Base-by-base conservation (phyloP, 2,113 vertebrate species). In the Heterotilapia buettikoferi region DNA sequence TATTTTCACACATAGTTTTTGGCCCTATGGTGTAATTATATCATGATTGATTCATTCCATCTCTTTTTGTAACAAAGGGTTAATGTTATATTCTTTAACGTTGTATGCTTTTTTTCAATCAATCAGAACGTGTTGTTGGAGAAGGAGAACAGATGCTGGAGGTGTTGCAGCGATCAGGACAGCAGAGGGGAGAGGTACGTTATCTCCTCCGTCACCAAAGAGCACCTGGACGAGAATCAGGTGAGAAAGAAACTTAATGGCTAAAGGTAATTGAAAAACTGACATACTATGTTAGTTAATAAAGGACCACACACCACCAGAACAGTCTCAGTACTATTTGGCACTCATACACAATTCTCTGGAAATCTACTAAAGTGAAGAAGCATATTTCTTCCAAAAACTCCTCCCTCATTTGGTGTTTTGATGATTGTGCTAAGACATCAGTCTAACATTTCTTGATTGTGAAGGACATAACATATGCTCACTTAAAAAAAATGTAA, bases 111-210 rank as follows among this genome's bases (percentile, higher is more conserved):
- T 33, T 38, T 78, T 88, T 52, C 2, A 6, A 76, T 86, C 33
- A 13, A 21, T 36, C 92, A 99, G 98, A 99, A 3, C 97, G 97
- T 1, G 95, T 97, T 2, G 59, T 99, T 36, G 97, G 96, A 0
- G 97, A 98, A 1, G 96, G 93, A 0, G 98, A 99, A 68, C 97
- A 95, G 50, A 98, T 99, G 96, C 89, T 97, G 80, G 98, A 98
- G 76, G 76, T 98, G 73, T 86, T 99, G 92, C 98, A 98, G 82
- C 95, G 95, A 26, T 97, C 97, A 93, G 98, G 98, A 12, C 95
- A 96, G 85, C 97, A 98, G 93, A 97, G 96, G 84, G 95, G 81
- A 2, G 98, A 98, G 85, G 97, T 98, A 43, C 97, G 97, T 0
- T 99, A 98, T 94, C 96, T 97, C 19, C 96, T 98, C 56, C 97